Evolutionary conservation across 1,140 invertebrate species (phyloP).

Genomic region (Diprion similis): DNA sequence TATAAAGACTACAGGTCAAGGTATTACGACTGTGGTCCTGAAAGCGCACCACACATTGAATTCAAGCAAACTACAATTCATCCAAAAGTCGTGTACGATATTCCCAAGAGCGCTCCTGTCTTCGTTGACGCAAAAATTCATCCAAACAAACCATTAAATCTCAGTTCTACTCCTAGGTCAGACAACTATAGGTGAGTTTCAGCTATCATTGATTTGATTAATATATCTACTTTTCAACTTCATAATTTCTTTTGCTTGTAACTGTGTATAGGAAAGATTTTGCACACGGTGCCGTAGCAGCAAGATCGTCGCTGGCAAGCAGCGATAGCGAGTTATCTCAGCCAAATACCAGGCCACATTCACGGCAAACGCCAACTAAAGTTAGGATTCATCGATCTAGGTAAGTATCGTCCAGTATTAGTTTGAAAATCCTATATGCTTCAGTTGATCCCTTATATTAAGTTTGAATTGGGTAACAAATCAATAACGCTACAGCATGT

Average conservation of each 20-base stretch:
- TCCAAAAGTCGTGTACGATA: constrained; percentile 63
- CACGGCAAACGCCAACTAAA: constrained; percentile 47
- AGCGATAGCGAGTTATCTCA: constrained; percentile 62
- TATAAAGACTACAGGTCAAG: constrained; percentile 62
- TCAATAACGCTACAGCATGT: constrained; percentile 33
- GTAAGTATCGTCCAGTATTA: constrained; percentile 32
- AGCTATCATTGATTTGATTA: constrained; percentile 9
- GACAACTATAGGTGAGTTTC: constrained; percentile 47
- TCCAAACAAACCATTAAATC: constrained; percentile 34
- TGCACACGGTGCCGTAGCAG: constrained; percentile 59
- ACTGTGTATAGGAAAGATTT: constrained; percentile 60
- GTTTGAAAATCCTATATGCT: not conserved
- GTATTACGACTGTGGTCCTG: constrained; percentile 50
- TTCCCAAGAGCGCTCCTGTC: constrained; percentile 60
- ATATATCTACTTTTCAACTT: not conserved
- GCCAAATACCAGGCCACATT: constrained; percentile 56
- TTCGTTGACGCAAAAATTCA: constrained; percentile 50
- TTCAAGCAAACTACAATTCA: constrained; percentile 57
- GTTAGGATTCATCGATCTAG: constrained; percentile 46
- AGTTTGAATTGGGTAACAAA: not conserved
- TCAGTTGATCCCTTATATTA: not conserved
- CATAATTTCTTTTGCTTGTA: constrained; percentile 34
- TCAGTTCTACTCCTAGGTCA: constrained; percentile 43
- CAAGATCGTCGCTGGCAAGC: constrained; percentile 53
- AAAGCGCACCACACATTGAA: constrained; percentile 42